Base-by-base conservation (phyloP, 2,113 vertebrate genomes). In the Tichodroma muraria region DNA sequence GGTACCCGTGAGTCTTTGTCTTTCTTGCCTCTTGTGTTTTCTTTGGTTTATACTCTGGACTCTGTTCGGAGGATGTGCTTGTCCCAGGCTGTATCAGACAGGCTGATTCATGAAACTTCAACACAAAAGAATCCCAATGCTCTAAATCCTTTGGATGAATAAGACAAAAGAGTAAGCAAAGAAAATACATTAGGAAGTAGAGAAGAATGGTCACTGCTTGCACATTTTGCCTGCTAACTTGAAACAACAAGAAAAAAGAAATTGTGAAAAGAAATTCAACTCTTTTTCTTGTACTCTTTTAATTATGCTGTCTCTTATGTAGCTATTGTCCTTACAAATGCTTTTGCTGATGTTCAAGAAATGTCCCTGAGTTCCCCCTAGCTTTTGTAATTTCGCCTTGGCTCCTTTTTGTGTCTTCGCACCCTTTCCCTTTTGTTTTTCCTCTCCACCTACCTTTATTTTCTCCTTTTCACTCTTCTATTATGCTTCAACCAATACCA, bases 71-170 rank as follows among this genome's bases (percentile, higher is more conserved):
- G 71, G 66, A 88, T 82, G 45, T 85, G 50, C 59, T 37, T 72
- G 38, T 79, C n/a, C 54, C 94, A 78, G 31, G 33, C 73, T 82
- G 40, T 35, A 73, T 59, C 89, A 94, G 76, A 91, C 69, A 73
- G 76, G 85, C 76, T 95, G 89, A 94, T 90, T 93, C 89, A 93
- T 93, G 93, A 78, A 95, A 78, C 64, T 80, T 89, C 37, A 53
- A 60, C 50, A 95, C 89, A 96, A 95, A 95, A 88, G 68, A 47
- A 90, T 78, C 64, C 6, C 64, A 78, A 10, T 83, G 35, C n/a
- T 93, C 68, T 94, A 94, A 96, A 93, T 95, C 81, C 79, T 56
- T 82, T 90, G 75, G 71, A 95, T 90, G 85, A 92, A 87, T 85
- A 90, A 78, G 84, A 93, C 89, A 95, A 93, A 97, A 85, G 61